Base-by-base conservation (phyloP, 2,888 invertebrate species). In the Stenchaetothrips biformis region DNA sequence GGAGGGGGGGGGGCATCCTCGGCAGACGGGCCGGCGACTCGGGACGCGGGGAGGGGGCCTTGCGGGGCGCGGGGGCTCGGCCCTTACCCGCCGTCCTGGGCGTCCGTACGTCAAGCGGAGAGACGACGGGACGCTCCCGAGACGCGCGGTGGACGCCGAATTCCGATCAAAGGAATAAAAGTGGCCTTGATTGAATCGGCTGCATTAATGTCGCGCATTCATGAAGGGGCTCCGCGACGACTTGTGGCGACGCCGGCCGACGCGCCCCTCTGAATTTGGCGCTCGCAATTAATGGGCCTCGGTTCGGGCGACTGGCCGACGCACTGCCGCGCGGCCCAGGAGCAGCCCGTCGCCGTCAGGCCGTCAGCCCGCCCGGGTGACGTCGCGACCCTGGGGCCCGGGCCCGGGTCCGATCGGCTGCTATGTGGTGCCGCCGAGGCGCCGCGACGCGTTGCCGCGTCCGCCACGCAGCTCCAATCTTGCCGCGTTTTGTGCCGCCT, bases 161-260 rank as follows among this genome's bases (percentile, higher is more conserved):
- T 74, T 74, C 67, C 67, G 67, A 74, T 74, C 67, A 74, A 74
- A 74, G 67, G 67, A 74, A 74, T 74, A 74, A 74, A 74, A 74
- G 21, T 21, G 21, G 67, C 67, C 25, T 74, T 74, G 67, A 74
- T 74, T 74, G 67, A 74, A 74, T 74, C 67, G 21, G 67, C 25
- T 25, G 67, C 21, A 74, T 74, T 74, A 74, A 74, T 74, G n/a
- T 21, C 67, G 67, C 25, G 67, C 25, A 74, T 74, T 74, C 67
- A 74, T 74, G 67, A 74, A 74, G 67, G 21, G 53, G 16, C 53
- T 74, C 67, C 25, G n/a, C n/a, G n/a, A n/a, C n/a, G n/a, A 18
- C 16, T 13, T 13, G 53, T 13, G 53, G 13, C 53, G 53, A 18
- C 16, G 13, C 53, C 53, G 53, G n/a, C n/a, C 53, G 53, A 18